Conservation (phyloP, 2,797 vertebrate species). For the Apogon talboti region DNA sequence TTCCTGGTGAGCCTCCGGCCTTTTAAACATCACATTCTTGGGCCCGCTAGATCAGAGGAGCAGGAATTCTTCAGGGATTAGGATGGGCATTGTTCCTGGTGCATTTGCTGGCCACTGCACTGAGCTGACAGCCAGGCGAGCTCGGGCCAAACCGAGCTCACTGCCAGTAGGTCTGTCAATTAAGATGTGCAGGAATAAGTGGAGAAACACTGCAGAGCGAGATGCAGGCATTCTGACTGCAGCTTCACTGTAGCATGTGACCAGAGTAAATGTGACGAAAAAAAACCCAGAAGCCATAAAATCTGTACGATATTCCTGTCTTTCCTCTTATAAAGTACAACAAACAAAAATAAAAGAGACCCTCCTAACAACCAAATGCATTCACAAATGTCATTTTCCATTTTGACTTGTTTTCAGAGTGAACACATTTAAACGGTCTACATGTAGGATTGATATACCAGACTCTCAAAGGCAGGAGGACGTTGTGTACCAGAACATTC, state of each 20-base stretch:
- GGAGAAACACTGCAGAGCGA: conserved; percentile 52
- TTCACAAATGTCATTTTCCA: too few relatives aligned
- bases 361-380: too few relatives aligned
- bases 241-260: conserved; percentile 21
- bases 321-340: too few relatives aligned
- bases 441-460: too few relatives aligned
- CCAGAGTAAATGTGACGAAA: too few relatives aligned
- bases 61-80: conserved; percentile 85
- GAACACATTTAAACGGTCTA: too few relatives aligned
- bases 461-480: too few relatives aligned
- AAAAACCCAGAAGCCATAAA: too few relatives aligned
- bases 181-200: conserved; percentile 77
- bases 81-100: conserved; percentile 77
- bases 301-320: too few relatives aligned
- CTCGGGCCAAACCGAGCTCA: conserved; percentile 51
- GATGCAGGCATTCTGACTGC: conserved; percentile 47
- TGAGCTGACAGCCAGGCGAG: conserved; percentile 67
- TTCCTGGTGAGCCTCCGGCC: conserved; percentile 67
- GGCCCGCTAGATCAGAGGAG: conserved; percentile 76
- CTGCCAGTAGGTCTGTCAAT: conserved; percentile 71
- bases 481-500: too few relatives aligned
- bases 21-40: conserved; percentile 77
- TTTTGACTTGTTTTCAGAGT: too few relatives aligned
- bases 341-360: too few relatives aligned
- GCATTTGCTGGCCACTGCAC: conserved; percentile 70